A percentile compares a stretch with the other conserved stretches of the same genome.
These are phyloP conservation scores for Polyergus mexicanus DNA, from an alignment of 1,140 invertebrate species.

Conservation along the genomic window DNA sequence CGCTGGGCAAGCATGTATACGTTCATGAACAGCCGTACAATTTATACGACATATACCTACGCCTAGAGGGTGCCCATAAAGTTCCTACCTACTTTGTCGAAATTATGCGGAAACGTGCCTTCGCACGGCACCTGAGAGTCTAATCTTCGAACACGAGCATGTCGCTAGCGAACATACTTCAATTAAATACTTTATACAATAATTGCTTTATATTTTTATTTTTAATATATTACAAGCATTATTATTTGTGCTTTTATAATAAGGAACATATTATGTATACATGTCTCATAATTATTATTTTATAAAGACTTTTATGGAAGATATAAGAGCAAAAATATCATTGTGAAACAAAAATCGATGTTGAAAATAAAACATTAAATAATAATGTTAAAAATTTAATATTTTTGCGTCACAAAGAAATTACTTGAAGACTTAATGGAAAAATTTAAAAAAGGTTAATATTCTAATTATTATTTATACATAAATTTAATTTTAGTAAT, in stretches of 20 bases:
- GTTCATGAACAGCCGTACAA: slow-evolving; percentile 61
- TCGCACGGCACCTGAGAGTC: slow-evolving; percentile 46
- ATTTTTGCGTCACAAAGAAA: not conserved
- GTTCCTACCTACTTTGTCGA: slow-evolving; percentile 42
- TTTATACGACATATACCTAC: slow-evolving; percentile 67
- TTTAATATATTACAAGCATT: not conserved
- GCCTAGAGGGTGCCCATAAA: slow-evolving; percentile 56
- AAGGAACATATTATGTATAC: not conserved
- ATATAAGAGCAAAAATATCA: not conserved
- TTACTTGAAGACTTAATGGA: not conserved
- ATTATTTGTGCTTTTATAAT: slow-evolving; percentile 10
- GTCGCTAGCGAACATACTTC: not conserved
- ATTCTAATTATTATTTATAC: not conserved
- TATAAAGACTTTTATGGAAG: not conserved
- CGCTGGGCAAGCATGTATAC: slow-evolving; percentile 50
- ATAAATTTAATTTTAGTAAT: not conserved
- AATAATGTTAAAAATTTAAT: not conserved
- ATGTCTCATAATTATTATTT: not conserved
- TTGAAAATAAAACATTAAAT: not conserved
- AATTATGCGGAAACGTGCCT: slow-evolving; percentile 62
- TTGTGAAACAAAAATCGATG: not conserved
- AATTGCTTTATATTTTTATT: not conserved
- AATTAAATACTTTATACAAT: slow-evolving; percentile 21
- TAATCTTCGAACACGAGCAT: slow-evolving; percentile 44
- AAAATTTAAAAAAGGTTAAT: not conserved